Conservation (phyloP, 2,797 vertebrate genomes). For the Chaunax sp. region DNA sequence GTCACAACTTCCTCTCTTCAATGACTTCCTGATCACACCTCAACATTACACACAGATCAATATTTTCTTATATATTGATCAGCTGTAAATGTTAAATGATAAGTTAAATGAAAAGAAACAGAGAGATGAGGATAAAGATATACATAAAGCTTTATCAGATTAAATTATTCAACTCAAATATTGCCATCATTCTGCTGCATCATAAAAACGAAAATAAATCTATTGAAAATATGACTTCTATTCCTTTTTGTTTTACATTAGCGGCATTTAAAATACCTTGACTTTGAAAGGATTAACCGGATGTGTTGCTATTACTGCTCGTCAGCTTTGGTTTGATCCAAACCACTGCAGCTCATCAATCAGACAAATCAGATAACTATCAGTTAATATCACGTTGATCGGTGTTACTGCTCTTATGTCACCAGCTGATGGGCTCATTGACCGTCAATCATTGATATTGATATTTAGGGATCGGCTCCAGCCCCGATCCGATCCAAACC, state of each 20-base stretch:
- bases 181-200: too few species aligned
- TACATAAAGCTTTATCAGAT: too few species aligned
- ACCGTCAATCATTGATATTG: too few species aligned
- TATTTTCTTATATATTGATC: not conserved
- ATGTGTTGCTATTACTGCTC: not conserved
- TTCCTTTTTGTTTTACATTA: not conserved
- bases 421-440: too few species aligned
- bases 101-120: not conserved
- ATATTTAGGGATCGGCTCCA: not conserved
- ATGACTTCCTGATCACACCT: not conserved
- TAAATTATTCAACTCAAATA: too few species aligned
- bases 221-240: accelerated
- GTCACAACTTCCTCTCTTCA: slow-evolving; percentile 9
- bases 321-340: slow-evolving; percentile 48
- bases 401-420: too few species aligned
- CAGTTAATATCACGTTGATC: too few species aligned
- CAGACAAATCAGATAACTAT: too few species aligned
- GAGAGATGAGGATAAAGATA: too few species aligned
- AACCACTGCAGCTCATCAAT: slow-evolving; percentile 35
- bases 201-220: not conserved
- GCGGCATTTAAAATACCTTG: not conserved
- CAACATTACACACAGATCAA: not conserved
- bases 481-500: slow-evolving; percentile 35
- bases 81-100: accelerated
- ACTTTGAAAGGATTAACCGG: slow-evolving; percentile 49